Evolutionary conservation across 2,888 invertebrate species (phyloP).

Genomic region (Perithous albicinctus): DNA sequence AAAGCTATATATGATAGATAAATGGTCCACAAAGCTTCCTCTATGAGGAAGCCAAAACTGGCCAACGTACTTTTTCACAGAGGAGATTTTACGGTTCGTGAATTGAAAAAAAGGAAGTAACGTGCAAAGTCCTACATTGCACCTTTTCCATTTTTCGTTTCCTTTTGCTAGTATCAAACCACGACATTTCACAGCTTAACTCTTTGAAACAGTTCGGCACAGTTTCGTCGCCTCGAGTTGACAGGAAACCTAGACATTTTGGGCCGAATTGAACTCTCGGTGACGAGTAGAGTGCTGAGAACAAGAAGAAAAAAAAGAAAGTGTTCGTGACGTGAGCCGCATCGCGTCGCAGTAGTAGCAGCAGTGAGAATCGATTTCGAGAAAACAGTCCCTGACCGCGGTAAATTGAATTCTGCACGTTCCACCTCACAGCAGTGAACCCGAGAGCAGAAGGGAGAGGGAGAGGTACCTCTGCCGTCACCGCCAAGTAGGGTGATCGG

Average conservation of each 20-base stretch:
- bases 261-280: slow-evolving; percentile 17
- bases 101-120: too few species aligned
- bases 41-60: too few species aligned
- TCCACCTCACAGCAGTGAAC: slow-evolving; percentile 21
- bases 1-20: too few species aligned
- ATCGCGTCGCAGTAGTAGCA: slow-evolving; percentile 18
- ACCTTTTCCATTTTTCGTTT: slow-evolving; percentile 9
- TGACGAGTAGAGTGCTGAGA: slow-evolving; percentile 12
- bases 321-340: slow-evolving; percentile 45
- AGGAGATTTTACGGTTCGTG: too few species aligned
- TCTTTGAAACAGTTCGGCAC: slow-evolving; percentile 23
- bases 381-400: slow-evolving; percentile 63
- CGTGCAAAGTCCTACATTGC: too few species aligned
- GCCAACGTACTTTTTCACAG: too few species aligned
- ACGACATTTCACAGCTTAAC: neutral
- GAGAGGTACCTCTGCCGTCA: slow-evolving; percentile 9
- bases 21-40: too few species aligned
- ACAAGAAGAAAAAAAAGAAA: slow-evolving; percentile 13
- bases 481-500: slow-evolving; percentile 44
- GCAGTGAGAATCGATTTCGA: slow-evolving; percentile 61
- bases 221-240: slow-evolving; percentile 23
- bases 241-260: slow-evolving; percentile 17
- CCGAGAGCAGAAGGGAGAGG: neutral
- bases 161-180: slow-evolving; percentile 5
- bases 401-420: slow-evolving; percentile 65